A percentile compares a stretch with the other conserved stretches of the same genome.
These are phyloP conservation scores for Azemiops feae DNA, from an alignment of 2,113 vertebrate species.

Conservation along the genomic window DNA sequence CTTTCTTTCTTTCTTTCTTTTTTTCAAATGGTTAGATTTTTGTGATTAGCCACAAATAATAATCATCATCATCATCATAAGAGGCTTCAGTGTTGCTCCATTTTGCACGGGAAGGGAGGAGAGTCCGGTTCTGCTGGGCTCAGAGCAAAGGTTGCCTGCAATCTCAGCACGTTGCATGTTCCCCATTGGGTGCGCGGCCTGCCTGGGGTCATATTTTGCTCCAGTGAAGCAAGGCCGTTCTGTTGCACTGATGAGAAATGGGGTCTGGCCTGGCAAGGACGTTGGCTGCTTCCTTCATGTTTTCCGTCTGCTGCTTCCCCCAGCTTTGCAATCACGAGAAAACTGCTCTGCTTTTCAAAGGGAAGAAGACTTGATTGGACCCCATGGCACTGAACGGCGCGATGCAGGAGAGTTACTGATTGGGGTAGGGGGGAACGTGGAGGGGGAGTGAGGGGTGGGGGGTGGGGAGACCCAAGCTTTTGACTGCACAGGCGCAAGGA, in stretches of 20 bases:
- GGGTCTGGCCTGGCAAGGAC: neutral
- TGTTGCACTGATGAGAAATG: neutral
- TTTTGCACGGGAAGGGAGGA: constrained; percentile 25
- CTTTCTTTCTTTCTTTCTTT: too few species aligned
- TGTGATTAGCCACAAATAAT: constrained; percentile 50
- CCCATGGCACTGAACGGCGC: neutral
- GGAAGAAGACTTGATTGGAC: neutral
- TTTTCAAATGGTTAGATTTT: constrained; percentile 43
- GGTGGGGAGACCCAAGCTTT: neutral
- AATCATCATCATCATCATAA: neutral
- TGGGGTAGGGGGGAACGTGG: neutral
- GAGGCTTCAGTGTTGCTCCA: constrained; percentile 28
- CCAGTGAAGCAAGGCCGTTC: neutral
- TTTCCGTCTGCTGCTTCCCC: too few species aligned
- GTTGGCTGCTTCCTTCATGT: neutral
- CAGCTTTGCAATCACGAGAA: neutral
- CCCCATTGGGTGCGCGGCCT: neutral
- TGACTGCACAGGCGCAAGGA: neutral
- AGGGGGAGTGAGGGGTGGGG: too few species aligned
- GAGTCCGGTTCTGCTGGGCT: constrained; percentile 42
- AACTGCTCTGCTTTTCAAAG: neutral
- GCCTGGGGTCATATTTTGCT: constrained; percentile 23
- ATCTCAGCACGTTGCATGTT: neutral
- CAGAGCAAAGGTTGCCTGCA: constrained; percentile 45
- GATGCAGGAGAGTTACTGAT: neutral